Evolutionary conservation across 2,888 invertebrate species (phyloP), one percentile per base, ranked within the genome.

Genomic region (Drymonia ruficornis): DNA sequence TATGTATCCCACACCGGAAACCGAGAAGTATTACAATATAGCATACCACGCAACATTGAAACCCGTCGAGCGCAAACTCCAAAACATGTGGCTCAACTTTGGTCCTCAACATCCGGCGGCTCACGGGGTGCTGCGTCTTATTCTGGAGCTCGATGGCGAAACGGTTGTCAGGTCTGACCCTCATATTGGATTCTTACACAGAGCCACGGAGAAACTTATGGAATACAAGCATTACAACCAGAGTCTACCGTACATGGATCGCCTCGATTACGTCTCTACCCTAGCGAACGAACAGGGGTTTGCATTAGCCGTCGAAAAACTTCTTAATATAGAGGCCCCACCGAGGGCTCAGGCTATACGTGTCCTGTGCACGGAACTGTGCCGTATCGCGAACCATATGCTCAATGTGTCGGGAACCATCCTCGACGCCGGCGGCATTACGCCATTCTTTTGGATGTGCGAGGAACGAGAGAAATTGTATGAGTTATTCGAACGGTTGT

Each of bases 21-120:
- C 89, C 0, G 78, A 86, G 2, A 84, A 86, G 59, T 86, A 83
- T 66, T 83, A 66, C 50, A 86, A 81, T 64, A 85, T 90, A 3
- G 80, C 84, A 34, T 85, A 82, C 47, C 84, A 81, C 49, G 80
- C 81, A 0, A 84, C 70, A 49, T 34, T 86, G 5, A 78, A 69
- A 6, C 93, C 93, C 0, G 82, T 91, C 11, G 95, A 96, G 72
- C 94, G 94, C 49, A 91, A 91, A 47, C 87, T 96, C 23, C 93
- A 93, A 67, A 96, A 96, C 66, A 94, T 95, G 83, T 92, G 93
- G 60, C 83, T 98, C 13, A 98, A 98, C 82, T 98, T 98, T 83
- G 98, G 98, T 0, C 98, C 98, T 0, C 96, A 96, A 66, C 98
- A 98, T 91, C 98, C 98, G 1, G 97, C 98, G 3, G 98, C 98